Evolutionary conservation across 2,888 invertebrate species (phyloP), one percentile per base, ranked within the genome.

Genomic region (Nemotelus pantherinus): DNA sequence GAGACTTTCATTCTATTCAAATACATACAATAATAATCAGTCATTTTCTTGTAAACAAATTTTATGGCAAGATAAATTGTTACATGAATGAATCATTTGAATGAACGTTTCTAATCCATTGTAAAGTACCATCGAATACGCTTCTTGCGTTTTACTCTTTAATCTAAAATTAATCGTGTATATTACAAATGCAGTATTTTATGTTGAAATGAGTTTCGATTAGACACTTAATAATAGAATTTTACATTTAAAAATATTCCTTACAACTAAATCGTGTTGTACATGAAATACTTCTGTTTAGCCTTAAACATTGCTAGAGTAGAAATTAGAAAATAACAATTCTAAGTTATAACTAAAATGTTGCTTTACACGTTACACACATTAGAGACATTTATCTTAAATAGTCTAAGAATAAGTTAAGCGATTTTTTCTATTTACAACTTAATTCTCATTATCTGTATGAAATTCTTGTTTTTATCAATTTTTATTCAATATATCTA

Each of bases 341-440:
- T 74, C 70, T 70, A 70, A 43, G 53, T 70, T 70, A 47, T 70
- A 70, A 74, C 63, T 74, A 76, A 72, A 76, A 79, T 76, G 76
- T 74, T 76, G 64, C 65, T 78, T 71, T 79, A 79, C 79, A 79
- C 67, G 68, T 77, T 25, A 77, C 79, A 79, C 79, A 79, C 79
- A 76, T 63, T 74, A 74, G 63, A 71, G 75, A 72, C 63, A 71
- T 77, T 75, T 74, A 74, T 48, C 63, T 68, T 77, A 76, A 76
- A 71, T 44, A 74, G 50, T 74, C 74, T 78, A 78, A 77, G 67
- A 78, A 78, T 78, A 78, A 78, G 76, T 78, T 76, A 78, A 78
- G 76, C 77, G 43, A 47, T 70, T 74, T 60, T 68, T 55, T 47
- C 76, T 79, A 79, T 79, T 50, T 77, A 79, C 79, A 79, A 79